These are phyloP conservation scores for Eumerus sabulonum DNA, from an alignment of 2,888 invertebrate genomes.

Conservation along the genomic window DNA sequence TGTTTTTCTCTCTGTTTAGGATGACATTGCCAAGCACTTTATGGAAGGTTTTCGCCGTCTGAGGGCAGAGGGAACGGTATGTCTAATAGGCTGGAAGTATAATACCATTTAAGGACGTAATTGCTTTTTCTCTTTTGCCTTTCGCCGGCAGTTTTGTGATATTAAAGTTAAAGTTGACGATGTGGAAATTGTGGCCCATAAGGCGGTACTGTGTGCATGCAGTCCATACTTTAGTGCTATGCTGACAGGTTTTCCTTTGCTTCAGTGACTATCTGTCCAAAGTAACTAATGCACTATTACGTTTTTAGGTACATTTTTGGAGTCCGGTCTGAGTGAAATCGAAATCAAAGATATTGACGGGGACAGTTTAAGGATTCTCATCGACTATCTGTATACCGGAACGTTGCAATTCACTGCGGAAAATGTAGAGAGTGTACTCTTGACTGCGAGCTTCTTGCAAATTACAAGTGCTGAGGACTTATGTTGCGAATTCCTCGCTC, in stretches of 20 bases:
- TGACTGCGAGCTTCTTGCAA: constrained; percentile 71
- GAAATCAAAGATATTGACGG: constrained; percentile 70
- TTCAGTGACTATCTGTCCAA: not conserved
- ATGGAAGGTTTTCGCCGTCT: constrained; percentile 36
- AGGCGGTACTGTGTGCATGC: constrained; percentile 72
- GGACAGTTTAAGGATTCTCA: constrained; percentile 67
- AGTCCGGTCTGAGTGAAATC: constrained; percentile 70
- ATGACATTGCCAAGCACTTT: constrained; percentile 19
- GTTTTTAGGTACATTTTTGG: constrained; percentile 71
- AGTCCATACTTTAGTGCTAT: constrained; percentile 73
- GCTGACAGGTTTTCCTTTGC: constrained; percentile 70
- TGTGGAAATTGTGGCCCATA: constrained; percentile 70
- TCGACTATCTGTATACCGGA: constrained; percentile 72
- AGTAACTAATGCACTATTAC: not conserved
- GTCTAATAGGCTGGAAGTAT: not conserved
- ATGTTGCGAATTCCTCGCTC: constrained; percentile 70
- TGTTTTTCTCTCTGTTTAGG: constrained; percentile 1
- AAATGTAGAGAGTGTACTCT: constrained; percentile 70
- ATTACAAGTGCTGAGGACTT: constrained; percentile 70
- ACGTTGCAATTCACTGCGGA: constrained; percentile 68
- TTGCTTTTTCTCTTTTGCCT: not conserved
- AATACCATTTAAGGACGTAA: not conserved
- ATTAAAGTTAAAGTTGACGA: constrained; percentile 68
- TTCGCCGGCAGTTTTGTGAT: constrained; percentile 70
- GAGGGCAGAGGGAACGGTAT: constrained; percentile 31